Conservation (phyloP, 2,113 vertebrate genomes). For the Drymodes brunneopygia region DNA sequence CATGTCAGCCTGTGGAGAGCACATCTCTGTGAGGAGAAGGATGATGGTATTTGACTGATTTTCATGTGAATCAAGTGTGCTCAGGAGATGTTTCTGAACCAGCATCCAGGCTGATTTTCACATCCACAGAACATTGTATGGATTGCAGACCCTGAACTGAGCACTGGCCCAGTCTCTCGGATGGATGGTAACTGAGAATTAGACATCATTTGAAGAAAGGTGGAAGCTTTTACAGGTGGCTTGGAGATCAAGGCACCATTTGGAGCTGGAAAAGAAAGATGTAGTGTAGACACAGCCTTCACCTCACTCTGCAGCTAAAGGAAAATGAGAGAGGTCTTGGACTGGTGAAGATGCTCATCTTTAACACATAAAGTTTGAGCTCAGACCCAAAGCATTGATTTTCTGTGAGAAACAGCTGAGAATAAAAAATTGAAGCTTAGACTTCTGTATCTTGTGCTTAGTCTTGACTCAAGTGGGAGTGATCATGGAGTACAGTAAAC, state of each 20-base stretch:
- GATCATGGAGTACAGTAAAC: neutral
- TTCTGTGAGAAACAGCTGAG: neutral
- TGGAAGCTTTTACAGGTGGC: neutral
- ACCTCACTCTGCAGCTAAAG: neutral
- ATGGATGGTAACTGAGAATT: neutral
- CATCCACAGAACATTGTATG: fast-evolving
- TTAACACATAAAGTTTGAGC: neutral
- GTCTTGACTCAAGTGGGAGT: neutral
- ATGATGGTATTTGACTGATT: neutral
- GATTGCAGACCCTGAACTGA: neutral
- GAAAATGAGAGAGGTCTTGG: neutral
- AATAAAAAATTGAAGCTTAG: neutral
- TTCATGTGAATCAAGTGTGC: neutral
- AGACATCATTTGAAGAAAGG: neutral
- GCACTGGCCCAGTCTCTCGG: neutral
- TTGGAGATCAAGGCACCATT: neutral
- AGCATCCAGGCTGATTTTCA: neutral
- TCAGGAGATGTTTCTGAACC: neutral
- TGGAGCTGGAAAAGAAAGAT: neutral
- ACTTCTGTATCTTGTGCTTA: neutral
- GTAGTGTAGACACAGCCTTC: neutral
- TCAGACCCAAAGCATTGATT: neutral
- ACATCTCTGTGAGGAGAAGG: neutral
- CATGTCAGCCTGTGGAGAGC: neutral
- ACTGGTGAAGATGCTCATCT: neutral